Percentiles rank a stretch among this genome's conserved stretches.
phyloP scores from a whole-genome alignment of 2,888 invertebrate species.

The Melipona bicolor region DNA sequence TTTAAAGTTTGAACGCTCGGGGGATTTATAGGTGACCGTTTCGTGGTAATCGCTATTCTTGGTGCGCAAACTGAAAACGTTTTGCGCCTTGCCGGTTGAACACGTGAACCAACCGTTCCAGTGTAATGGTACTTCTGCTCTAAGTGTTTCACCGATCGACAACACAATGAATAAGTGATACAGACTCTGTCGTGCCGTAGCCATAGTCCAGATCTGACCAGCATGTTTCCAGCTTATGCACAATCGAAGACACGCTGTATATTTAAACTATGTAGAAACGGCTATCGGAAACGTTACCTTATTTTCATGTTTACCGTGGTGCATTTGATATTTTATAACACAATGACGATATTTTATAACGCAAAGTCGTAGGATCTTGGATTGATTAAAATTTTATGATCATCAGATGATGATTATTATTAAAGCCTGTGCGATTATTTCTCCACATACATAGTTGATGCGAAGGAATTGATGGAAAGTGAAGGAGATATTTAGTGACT shows the following conservation, averaged over 20 bases:
- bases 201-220: conserved; percentile 6
- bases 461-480: neutral
- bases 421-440: too few species aligned
- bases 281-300: neutral
- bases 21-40: neutral
- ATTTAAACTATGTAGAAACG: neutral
- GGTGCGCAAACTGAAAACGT: neutral
- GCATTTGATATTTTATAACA: too few species aligned
- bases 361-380: neutral
- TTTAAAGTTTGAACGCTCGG: neutral
- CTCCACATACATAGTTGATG: too few species aligned
- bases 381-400: neutral
- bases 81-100: neutral
- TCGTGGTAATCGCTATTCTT: neutral
- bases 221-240: neutral
- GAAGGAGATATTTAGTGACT: neutral
- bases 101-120: neutral
- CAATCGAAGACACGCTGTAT: conserved; percentile 14
- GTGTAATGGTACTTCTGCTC: conserved; percentile 18
- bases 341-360: neutral
- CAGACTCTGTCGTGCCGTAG: conserved; percentile 22
- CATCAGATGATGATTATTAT: accelerated
- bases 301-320: neutral
- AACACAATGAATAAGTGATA: conserved; percentile 48
- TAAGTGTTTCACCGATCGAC: conserved; percentile 33